Evolutionary conservation across 2,797 vertebrate species (phyloP).

Genomic region (Labeo calbasu): DNA sequence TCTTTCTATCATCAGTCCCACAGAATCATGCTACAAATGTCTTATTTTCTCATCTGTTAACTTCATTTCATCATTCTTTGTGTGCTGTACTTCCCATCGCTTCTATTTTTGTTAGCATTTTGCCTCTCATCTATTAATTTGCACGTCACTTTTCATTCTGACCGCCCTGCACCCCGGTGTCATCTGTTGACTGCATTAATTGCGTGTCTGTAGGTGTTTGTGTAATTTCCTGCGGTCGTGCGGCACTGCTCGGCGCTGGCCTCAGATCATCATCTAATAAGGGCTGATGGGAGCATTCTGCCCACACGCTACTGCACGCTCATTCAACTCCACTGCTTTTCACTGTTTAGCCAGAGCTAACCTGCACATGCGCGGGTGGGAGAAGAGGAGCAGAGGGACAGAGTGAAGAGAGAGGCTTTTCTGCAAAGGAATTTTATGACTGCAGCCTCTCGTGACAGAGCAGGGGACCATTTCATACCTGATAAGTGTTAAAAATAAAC

Average conservation of each 20-base stretch:
- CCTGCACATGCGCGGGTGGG: background rate
- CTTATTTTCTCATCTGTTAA: background rate
- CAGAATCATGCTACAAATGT: background rate
- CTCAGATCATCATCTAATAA: constrained; percentile 33
- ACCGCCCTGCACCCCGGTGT: constrained; percentile 9
- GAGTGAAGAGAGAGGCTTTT: background rate
- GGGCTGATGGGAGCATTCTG: constrained; percentile 28
- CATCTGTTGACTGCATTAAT: constrained; percentile 13
- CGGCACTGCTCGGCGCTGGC: background rate
- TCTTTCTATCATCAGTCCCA: background rate
- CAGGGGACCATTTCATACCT: background rate
- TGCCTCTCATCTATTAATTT: constrained; percentile 20
- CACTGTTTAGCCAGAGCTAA: constrained; percentile 14
- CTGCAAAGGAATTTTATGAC: background rate
- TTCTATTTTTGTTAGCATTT: background rate
- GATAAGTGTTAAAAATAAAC: background rate
- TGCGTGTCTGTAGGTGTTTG: constrained; percentile 29
- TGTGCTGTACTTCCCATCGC: background rate
- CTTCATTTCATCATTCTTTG: background rate
- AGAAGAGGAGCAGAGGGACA: background rate
- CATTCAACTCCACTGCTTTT: constrained; percentile 13
- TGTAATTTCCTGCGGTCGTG: constrained; percentile 22
- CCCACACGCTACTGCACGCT: constrained; percentile 14
- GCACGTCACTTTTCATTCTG: background rate
- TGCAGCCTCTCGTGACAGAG: background rate